Percentiles rank a stretch among this genome's conserved stretches.
Evolutionary conservation across 1,140 invertebrate genomes (phyloP).

Genomic region (Orchestia grillus): DNA sequence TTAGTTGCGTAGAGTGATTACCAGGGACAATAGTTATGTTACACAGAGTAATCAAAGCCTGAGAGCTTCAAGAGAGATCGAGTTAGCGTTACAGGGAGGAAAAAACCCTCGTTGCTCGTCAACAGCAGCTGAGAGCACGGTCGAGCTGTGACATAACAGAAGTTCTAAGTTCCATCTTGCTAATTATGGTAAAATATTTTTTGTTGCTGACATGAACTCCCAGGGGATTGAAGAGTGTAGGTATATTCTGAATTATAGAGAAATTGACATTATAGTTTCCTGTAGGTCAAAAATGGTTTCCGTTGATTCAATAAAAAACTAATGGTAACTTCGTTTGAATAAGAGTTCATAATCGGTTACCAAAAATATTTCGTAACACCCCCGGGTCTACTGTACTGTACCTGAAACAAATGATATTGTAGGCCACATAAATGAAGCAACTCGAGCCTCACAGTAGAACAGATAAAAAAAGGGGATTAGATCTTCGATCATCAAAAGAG

Average conservation of each 20-base stretch:
- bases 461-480: background rate
- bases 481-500: background rate
- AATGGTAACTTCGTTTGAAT: background rate
- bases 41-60: no score
- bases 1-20: no score
- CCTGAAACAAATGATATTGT: background rate
- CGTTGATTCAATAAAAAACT: background rate
- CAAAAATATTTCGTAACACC: background rate
- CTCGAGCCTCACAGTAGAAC: background rate
- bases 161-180: no score
- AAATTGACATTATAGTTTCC: background rate
- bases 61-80: no score
- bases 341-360: background rate
- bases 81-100: no score
- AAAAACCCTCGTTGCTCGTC: no score
- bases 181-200: no score
- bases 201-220: background rate
- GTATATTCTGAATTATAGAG: background rate
- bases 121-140: no score
- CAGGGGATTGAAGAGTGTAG: background rate
- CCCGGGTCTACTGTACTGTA: background rate
- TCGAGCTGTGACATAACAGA: no score
- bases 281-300: background rate
- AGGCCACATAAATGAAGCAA: background rate
- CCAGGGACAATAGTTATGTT: no score